A percentile compares a stretch with the other conserved stretches of the same genome.
Conservation (phyloP, 2,797 vertebrate genomes). For the Scomberomorus guttatus region DNA sequence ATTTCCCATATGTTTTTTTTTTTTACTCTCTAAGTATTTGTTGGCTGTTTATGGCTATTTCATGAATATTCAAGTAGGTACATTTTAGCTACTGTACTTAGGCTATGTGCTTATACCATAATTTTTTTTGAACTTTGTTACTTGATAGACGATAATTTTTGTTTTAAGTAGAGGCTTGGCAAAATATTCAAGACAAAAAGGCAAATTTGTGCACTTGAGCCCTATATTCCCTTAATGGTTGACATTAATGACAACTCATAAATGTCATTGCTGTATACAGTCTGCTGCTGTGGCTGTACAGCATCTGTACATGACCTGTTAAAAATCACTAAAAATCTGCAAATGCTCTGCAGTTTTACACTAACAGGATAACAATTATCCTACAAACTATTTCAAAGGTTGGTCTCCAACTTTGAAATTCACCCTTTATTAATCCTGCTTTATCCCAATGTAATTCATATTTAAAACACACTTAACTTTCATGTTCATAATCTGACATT, state of each 20-base stretch:
- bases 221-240: conserved; percentile 7
- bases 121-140: conserved; percentile 19
- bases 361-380: conserved; percentile 2
- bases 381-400: conserved; percentile 26
- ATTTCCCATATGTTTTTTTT: neutral
- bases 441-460: conserved; percentile 11
- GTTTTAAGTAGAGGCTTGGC: conserved; percentile 2
- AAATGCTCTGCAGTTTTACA: conserved; percentile 2
- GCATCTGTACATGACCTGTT: conserved; percentile 3
- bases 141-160: neutral
- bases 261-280: conserved; percentile 19
- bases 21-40: neutral
- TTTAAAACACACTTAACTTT: conserved; percentile 21
- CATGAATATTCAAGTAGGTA: neutral
- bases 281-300: conserved; percentile 21
- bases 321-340: conserved; percentile 6
- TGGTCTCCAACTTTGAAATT: conserved; percentile 24
- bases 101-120: neutral
- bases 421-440: neutral
- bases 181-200: neutral
- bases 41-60: neutral
- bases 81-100: neutral
- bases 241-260: conserved; percentile 34
- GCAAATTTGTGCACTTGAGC: neutral
- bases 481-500: conserved; percentile 10